Percentiles rank a stretch among this genome's conserved stretches.
phyloP scores from a whole-genome alignment of 2,888 invertebrate genomes.

The Drosophila koepferae region DNA sequence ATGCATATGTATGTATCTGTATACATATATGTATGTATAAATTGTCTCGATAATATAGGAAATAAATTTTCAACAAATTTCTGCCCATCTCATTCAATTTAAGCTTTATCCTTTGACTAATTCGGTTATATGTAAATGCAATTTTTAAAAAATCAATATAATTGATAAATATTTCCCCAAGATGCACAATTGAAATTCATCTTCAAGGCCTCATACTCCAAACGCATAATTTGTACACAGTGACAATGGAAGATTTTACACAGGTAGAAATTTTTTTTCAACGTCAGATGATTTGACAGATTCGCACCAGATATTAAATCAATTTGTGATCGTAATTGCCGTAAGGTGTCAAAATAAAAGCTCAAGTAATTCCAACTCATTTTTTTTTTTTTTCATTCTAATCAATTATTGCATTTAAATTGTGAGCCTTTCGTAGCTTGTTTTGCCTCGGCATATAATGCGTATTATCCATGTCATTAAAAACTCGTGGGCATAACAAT shows the following conservation, averaged over 20 bases:
- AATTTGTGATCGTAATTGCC: conserved; percentile 31
- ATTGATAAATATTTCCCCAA: background rate
- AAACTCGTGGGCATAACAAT: background rate
- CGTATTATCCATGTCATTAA: background rate
- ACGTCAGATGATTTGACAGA: conserved; percentile 42
- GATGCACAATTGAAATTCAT: background rate
- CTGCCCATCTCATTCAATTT: background rate
- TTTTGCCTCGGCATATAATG: background rate
- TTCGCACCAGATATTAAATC: conserved; percentile 12
- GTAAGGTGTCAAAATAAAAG: conserved; percentile 1
- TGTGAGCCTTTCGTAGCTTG: background rate
- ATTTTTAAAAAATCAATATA: conserved; percentile 3
- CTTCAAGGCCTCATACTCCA: background rate
- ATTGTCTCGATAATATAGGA: background rate
- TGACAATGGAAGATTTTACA: conserved; percentile 43
- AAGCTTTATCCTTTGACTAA: background rate
- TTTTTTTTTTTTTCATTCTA: conserved; percentile 9
- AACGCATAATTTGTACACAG: conserved; percentile 12
- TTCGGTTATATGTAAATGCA: background rate
- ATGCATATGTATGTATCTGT: too few species aligned
- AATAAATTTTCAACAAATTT: background rate
- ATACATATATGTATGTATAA: too few species aligned
- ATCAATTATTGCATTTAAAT: conserved; percentile 21
- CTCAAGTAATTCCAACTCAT: conserved; percentile 6
- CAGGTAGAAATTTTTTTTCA: conserved; percentile 9